Evolutionary conservation across 1,140 invertebrate species (phyloP).

Genomic region (Nasonia vitripennis): DNA sequence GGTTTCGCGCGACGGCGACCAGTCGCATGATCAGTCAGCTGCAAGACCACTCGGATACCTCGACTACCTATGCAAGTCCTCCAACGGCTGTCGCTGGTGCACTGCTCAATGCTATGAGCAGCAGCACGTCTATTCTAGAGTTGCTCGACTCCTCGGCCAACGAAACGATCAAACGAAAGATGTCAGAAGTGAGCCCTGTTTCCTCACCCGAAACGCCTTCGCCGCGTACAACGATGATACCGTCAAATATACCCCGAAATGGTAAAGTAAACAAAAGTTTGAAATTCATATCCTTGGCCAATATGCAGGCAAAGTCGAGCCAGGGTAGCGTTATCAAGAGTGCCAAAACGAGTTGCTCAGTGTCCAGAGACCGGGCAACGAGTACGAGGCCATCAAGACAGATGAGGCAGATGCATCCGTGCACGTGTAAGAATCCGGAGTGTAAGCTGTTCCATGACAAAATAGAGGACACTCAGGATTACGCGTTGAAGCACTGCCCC

Average conservation of each 20-base stretch:
- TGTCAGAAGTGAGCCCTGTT: conserved; percentile 64
- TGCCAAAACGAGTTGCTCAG: background rate
- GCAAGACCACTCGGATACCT: conserved; percentile 67
- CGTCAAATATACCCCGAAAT: conserved; percentile 65
- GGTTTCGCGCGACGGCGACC: conserved; percentile 44
- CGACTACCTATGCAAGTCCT: conserved; percentile 70
- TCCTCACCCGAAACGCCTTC: conserved; percentile 72
- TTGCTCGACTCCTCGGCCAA: conserved; percentile 65
- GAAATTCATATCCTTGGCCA: conserved; percentile 36
- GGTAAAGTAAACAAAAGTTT: conserved; percentile 57
- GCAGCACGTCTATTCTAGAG: conserved; percentile 65
- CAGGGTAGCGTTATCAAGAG: background rate
- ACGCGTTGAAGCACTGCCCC: conserved; percentile 60
- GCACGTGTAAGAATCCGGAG: conserved; percentile 63
- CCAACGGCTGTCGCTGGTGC: conserved; percentile 57
- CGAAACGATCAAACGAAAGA: conserved; percentile 37
- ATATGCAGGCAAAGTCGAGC: conserved; percentile 13
- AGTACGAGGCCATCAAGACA: background rate
- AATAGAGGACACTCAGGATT: conserved; percentile 53
- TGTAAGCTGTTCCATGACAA: conserved; percentile 63
- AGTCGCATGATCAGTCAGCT: conserved; percentile 56
- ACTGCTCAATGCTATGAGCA: conserved; percentile 50
- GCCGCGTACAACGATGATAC: conserved; percentile 66
- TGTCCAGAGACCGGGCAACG: background rate
- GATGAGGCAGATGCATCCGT: conserved; percentile 28